Evolutionary conservation across 2,797 vertebrate genomes (phyloP).

Genomic region (Peromyscus melanophrys): DNA sequence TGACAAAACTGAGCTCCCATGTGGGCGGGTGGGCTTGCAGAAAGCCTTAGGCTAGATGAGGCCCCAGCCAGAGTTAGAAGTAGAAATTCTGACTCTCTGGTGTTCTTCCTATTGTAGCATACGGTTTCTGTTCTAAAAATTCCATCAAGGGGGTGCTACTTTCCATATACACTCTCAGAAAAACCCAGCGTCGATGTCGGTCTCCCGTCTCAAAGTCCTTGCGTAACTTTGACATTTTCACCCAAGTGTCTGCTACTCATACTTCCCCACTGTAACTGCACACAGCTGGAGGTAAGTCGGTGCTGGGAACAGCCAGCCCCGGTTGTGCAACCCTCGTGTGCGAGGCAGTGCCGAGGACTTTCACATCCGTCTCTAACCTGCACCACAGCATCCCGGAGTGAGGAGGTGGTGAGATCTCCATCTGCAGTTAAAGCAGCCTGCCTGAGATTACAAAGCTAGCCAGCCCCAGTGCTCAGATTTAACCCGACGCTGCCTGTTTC

Average conservation of each 20-base stretch:
- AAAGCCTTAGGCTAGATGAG: constrained; percentile 28
- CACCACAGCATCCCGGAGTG: not conserved
- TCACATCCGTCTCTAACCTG: constrained; percentile 21
- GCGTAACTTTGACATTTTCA: constrained; percentile 50
- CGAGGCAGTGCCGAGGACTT: not conserved
- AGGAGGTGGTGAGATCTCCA: constrained; percentile 56
- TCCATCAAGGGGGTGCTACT: constrained; percentile 68
- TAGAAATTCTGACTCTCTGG: constrained; percentile 9
- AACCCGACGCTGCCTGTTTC: constrained; percentile 2
- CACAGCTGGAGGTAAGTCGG: constrained; percentile 44
- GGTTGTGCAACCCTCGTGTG: constrained; percentile 38
- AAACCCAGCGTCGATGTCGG: constrained; percentile 65
- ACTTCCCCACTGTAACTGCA: constrained; percentile 26
- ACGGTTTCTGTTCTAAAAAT: constrained; percentile 78
- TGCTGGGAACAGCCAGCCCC: not conserved
- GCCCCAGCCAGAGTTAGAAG: constrained; percentile 62
- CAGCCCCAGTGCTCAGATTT: constrained; percentile 38
- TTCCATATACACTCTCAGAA: constrained; percentile 63
- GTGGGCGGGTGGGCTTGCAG: not conserved
- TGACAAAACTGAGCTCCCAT: constrained; percentile 9
- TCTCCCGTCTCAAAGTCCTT: constrained; percentile 45
- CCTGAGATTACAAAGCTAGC: not conserved
- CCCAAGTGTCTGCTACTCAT: not conserved
- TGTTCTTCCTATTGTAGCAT: constrained; percentile 60
- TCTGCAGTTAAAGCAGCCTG: constrained; percentile 32